Evolutionary conservation across 2,888 invertebrate genomes (phyloP), one percentile per base, ranked within the genome.

Genomic region (Stenoptilia bipunctidactyla): DNA sequence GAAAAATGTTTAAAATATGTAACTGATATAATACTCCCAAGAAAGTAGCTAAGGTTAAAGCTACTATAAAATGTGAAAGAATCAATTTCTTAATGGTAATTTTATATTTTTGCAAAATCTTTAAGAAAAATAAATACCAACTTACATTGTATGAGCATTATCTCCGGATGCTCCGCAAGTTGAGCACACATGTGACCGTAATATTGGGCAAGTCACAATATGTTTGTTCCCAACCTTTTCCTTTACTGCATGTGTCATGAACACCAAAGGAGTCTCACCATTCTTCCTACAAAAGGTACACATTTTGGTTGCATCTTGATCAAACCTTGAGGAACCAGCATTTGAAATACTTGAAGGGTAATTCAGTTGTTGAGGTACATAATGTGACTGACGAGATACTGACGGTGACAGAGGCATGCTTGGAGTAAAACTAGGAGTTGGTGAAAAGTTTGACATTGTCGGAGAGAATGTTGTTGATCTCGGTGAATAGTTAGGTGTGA

Each of bases 71-170:
- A n/a, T n/a, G n/a, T 3, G 20, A 20, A 20, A 8, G 20, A 3
- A 20, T 20, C 20, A 5, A 20, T 20, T 20, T 5, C 20, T 20
- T 5, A 3, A 5, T 5, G 8, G 8, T 20, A 5, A 5, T 20
- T 20, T 20, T 20, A 20, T 20, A 20, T 20, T 20, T 20, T 20
- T 5, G 20, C 20, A 20, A 20, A 20, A 5, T 8, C 20, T 8
- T 20, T 5, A 5, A 5, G 8, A 20, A 5, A 20, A 3, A 5
- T 20, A 20, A 20, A 8, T 20, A 20, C 4, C 13, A 41, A 76
- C 82, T 76, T 65, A 83, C 82, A 76, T 70, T 8, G 83, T 83
- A 54, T 83, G 83, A 13, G 83, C 82, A 40, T 71, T 47, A 38
- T 83, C 80, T 0, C 83, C 82, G 0, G 69, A 56, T 1, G 55